Evolutionary conservation across 2,113 vertebrate species (phyloP), one percentile per base, ranked within the genome.

Genomic region (Catagonus wagneri): DNA sequence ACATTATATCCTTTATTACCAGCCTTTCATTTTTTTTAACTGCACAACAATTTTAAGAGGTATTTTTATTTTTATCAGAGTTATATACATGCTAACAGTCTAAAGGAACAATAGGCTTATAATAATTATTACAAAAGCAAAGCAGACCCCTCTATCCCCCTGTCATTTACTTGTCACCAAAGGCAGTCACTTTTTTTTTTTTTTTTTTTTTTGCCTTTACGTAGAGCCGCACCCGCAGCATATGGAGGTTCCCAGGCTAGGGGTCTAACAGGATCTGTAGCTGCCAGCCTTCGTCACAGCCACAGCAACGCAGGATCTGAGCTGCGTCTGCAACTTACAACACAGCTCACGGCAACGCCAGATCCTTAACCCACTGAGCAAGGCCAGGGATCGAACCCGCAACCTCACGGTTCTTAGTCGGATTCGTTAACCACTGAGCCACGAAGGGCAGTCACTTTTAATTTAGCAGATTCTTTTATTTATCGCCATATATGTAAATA

Each of bases 81-180:
- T 87, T 76, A 36, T 11, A 50, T 27, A 36, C 15, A 27, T 34
- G 17, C n/a, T 71, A 29, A 78, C 29, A 93, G 61, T 81, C 89
- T 69, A 93, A 92, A 84, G 25, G 22, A 92, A 93, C 0, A 60
- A 34, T 25, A 39, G 23, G 10, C 50, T 39, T 78, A 39, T 8
- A 89, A 84, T 19, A 93, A 69, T 74, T 88, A 87, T 6, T 89
- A 89, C 16, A 93, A 86, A 94, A 90, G 76, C 29, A 78, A 93
- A 89, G 83, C 5, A 50, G 52, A 90, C 58, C 7, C 8, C 44
- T 12, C 2, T 23, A 52, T 9, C 1, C 54, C 54, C 29, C 23
- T 71, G 19, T 76, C 50, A 63, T 27, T 91, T 88, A 68, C 22
- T 90, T 71, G 50, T 95, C 56, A 74, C 60, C 17, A 78, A 56